Conservation (phyloP, 2,888 invertebrate genomes). For the Antheraea yamamai region DNA sequence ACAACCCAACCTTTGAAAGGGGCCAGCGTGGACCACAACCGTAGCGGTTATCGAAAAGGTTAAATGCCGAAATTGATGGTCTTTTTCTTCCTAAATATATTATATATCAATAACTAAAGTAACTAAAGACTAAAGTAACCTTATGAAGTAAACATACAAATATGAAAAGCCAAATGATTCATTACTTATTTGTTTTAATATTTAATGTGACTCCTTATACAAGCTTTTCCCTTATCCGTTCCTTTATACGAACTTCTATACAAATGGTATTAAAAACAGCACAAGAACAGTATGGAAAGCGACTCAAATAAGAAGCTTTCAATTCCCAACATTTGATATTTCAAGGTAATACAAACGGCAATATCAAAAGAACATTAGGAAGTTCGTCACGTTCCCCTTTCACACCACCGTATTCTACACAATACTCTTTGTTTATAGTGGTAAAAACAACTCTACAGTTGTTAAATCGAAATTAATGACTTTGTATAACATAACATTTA, state of each 20-base stretch:
- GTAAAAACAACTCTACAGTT: not conserved
- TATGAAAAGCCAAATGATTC: too few species aligned
- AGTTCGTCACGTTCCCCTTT: conserved; percentile 36
- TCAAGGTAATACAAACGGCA: conserved; percentile 32
- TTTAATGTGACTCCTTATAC: not conserved
- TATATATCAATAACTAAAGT: not conserved
- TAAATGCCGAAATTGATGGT: conserved; percentile 23
- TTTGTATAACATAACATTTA: not conserved
- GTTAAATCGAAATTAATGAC: not conserved
- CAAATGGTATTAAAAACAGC: not conserved
- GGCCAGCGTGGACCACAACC: conserved; percentile 20
- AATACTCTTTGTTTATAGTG: not conserved
- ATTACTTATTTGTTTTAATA: not conserved
- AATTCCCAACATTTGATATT: conserved; percentile 31
- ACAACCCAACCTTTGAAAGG: conserved; percentile 36
- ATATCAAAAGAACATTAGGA: conserved; percentile 33
- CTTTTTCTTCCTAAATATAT: conserved; percentile 1
- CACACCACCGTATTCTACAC: conserved; percentile 12
- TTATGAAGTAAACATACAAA: not conserved
- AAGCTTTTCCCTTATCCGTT: too few species aligned
- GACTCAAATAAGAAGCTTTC: conserved; percentile 39
- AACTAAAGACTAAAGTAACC: too few species aligned
- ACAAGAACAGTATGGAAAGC: conserved; percentile 32
- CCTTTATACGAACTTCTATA: too few species aligned
- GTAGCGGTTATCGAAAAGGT: conserved; percentile 13